Percentiles rank a stretch among this genome's conserved stretches.
Evolutionary conservation across 2,888 invertebrate species (phyloP).

Genomic region (Nomada hirtipes): DNA sequence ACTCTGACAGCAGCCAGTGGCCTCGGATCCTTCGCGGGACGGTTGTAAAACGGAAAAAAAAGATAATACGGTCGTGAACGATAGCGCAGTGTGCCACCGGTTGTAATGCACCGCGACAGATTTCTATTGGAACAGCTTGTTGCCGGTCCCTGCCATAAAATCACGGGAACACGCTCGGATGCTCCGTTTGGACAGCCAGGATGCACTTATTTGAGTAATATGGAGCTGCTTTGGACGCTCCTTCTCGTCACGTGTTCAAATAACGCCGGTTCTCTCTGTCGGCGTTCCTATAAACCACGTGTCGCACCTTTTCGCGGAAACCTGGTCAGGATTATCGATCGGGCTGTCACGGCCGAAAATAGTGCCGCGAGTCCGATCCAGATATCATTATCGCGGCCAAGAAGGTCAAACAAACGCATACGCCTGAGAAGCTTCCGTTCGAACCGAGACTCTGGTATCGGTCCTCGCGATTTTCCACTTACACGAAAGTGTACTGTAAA

Average conservation of each 20-base stretch:
- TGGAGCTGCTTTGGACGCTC: conserved; percentile 25
- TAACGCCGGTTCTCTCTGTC: conserved; percentile 30
- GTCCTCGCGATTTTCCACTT: neutral
- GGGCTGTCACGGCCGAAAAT: conserved; percentile 60
- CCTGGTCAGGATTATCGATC: conserved; percentile 38
- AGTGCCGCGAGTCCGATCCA: conserved; percentile 46
- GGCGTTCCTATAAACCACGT: conserved; percentile 36
- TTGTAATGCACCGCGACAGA: conserved; percentile 36
- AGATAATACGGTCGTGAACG: conserved; percentile 52
- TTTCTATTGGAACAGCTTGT: conserved; percentile 65
- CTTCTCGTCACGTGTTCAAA: conserved; percentile 64
- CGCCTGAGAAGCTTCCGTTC: neutral
- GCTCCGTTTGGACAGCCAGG: conserved; percentile 25
- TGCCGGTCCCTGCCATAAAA: conserved; percentile 62
- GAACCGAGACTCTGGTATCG: no score
- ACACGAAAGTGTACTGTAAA: conserved; percentile 8
- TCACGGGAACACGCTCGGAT: conserved; percentile 30
- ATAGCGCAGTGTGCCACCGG: conserved; percentile 24
- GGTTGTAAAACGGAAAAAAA: conserved; percentile 37
- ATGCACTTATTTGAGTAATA: conserved; percentile 62
- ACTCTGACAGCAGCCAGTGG: neutral
- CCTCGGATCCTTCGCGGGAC: conserved; percentile 22
- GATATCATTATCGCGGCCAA: conserved; percentile 50
- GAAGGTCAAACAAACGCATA: conserved; percentile 8
- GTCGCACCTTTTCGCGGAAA: conserved; percentile 34